Evolutionary conservation across 2,888 invertebrate genomes (phyloP), one percentile per base, ranked within the genome.

Genomic region (Brachyptera risi): DNA sequence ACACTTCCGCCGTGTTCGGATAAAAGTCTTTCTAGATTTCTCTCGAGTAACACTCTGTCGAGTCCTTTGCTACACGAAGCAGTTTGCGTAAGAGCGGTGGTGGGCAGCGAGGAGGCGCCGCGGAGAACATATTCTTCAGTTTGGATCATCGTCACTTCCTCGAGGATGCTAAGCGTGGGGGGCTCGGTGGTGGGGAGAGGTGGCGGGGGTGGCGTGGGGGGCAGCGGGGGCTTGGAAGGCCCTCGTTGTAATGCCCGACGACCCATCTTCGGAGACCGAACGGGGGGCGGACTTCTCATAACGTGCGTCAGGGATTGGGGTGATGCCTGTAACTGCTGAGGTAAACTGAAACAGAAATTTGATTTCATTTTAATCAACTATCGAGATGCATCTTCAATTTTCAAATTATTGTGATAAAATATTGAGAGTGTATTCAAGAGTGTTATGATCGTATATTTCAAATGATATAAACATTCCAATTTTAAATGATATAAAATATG

Each of bases 11-110:
- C 69, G 54, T 66, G 68, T 49, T 69, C 83, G 3, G 80, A 78
- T 24, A 83, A 73, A 23, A 83, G 71, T 64, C 85, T 79, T 67
- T 84, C 86, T 64, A 87, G 77, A 71, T 86, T 87, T 68, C 85
- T 79, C 69, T 87, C 87, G 5, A 85, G 78, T 54, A 86, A 77
- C 0, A 86, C 83, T 70, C 88, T 78, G 71, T 89, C 86, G 69
- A 88, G 71, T 67, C 87, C 80, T 70, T 73, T 73, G 31, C 70
- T 66, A 58, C 71, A 69, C 13, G 72, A 71, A 2, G 70, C 69
- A 50, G 67, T 68, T 42, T 67, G 65, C 3, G 70, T 56, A 60
- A 58, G 59, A 9, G 68, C 67, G 21, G 65, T 65, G 26, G 70
- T 70, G 21, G 67, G 62, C 7, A 67, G 62, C 1, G 69, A 65